phyloP scores from a whole-genome alignment of 2,797 vertebrate species.

The Pogoniulus pusillus region DNA sequence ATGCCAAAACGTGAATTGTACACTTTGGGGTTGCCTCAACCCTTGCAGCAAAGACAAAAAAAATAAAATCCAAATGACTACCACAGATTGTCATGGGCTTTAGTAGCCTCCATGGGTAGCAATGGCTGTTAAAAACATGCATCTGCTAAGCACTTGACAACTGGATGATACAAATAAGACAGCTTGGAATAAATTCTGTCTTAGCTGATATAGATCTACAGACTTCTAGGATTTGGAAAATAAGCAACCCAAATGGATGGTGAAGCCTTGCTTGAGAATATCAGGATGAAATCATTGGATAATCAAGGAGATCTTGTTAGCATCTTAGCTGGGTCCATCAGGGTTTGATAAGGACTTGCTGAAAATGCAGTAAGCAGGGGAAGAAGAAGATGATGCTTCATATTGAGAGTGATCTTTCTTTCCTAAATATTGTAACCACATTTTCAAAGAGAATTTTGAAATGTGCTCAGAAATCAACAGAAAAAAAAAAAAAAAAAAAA shows the following conservation, averaged over 20 bases:
- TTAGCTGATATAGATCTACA: neutral
- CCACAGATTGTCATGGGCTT: neutral
- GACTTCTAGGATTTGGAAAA: neutral
- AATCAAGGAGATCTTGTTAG: neutral
- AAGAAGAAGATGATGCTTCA: neutral
- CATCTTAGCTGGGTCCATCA: neutral
- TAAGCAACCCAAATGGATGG: neutral
- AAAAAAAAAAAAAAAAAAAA: neutral
- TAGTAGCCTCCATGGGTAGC: neutral
- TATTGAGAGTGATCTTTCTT: neutral
- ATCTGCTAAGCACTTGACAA: neutral
- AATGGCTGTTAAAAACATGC: fast-evolving
- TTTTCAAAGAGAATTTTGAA: neutral
- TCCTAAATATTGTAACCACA: fast-evolving
- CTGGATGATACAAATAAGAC: neutral
- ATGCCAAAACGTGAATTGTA: neutral
- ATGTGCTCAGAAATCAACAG: neutral
- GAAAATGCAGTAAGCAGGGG: neutral
- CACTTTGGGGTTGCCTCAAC: neutral
- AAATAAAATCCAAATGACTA: neutral
- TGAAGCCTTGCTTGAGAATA: neutral
- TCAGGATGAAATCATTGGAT: fast-evolving
- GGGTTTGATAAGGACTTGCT: neutral
- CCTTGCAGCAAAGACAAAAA: neutral
- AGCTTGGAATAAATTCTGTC: neutral